Base-by-base conservation (phyloP, 2,888 invertebrate species). In the Orthonychiurus folsomi region DNA sequence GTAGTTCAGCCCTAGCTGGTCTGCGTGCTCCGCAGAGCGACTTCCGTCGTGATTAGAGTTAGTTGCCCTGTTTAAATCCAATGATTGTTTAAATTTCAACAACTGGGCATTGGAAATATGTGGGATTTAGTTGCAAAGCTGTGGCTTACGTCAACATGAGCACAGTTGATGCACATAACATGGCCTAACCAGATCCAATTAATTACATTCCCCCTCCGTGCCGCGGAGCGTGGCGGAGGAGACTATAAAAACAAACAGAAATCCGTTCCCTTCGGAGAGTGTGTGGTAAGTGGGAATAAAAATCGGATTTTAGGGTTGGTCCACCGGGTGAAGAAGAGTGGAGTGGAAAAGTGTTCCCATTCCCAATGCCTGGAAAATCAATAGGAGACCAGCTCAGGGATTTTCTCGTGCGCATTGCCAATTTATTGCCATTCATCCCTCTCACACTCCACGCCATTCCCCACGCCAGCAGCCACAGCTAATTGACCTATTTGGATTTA, bases 1-100 rank as follows among this genome's bases (percentile, higher is more conserved):
- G 47, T 62, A 65, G 28, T 53, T 66, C 12, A 64, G 62, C 15
- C 63, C 61, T 27, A 71, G 64, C 50, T 69, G 69, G 18, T 68
- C 71, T 5, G 64, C 66, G 37, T 70, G 69, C 37, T 56, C 59
- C 20, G 52, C 55, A 53, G 52, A 37, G 2, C 62, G 64, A 56
- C 62, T 66, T 59, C 59, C 60, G 24, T 65, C 65, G 37, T 56
- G 59, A 56, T 54, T 60, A 27, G 37, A 37, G 15, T 56, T 56
- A 21, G 56, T 28, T 20, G 56, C 56, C 56, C 56, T 56, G 18
- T 20, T 21, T 21, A 12, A 55, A 55, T n/a, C n/a, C n/a, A n/a
- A n/a, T n/a, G n/a, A n/a, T n/a, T n/a, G n/a, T n/a, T n/a, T n/a
- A n/a, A 52, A 12, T 52, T 52, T 52, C 52, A 52, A 20, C 5